A percentile compares a stretch with the other conserved stretches of the same genome.
phyloP scores from a whole-genome alignment of 2,113 vertebrate species.

The Tragulus kanchil region DNA sequence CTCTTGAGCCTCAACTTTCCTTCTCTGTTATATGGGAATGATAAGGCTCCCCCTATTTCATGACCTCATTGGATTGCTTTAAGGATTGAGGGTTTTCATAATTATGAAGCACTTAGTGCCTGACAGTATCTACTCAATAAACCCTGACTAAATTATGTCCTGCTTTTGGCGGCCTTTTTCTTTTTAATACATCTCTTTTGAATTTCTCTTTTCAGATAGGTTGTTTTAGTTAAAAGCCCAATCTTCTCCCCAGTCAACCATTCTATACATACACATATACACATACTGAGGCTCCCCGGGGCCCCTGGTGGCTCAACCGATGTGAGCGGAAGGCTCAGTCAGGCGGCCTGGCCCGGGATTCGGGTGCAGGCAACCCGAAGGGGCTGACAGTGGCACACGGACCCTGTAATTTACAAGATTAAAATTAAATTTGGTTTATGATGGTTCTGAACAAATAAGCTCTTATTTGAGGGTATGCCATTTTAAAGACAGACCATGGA shows the following conservation, averaged over 20 bases:
- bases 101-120: neutral
- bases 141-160: neutral
- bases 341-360: no score
- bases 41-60: neutral
- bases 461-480: no score
- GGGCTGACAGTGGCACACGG: no score
- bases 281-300: neutral
- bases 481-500: no score
- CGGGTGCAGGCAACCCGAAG: no score
- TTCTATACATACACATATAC: neutral
- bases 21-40: neutral
- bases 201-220: conserved; percentile 13
- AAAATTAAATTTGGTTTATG: no score
- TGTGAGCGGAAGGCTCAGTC: no score
- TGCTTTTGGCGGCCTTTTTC: neutral
- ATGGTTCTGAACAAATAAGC: no score
- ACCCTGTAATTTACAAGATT: no score
- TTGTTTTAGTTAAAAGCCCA: neutral
- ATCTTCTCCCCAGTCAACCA: no score
- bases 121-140: neutral
- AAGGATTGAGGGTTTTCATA: neutral
- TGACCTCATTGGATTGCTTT: neutral
- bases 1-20: neutral
- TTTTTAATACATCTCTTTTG: neutral
- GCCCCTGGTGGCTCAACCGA: no score